Evolutionary conservation across 2,113 vertebrate genomes (phyloP), one percentile per base, ranked within the genome.

Genomic region (Lagopus leucura): DNA sequence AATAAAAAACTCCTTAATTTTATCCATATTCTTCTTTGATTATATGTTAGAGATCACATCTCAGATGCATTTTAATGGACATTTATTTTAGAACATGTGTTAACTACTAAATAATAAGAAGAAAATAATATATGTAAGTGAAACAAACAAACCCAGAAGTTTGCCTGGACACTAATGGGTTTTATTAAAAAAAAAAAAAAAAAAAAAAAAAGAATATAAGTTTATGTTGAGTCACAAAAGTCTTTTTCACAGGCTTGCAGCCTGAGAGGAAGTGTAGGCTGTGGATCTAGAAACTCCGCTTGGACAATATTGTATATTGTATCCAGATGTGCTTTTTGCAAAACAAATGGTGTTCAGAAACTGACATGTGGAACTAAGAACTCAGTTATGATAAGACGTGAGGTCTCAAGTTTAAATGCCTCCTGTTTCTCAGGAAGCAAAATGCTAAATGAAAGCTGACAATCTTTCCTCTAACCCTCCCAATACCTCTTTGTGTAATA

Each of bases 191-290:
- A 87, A 52, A 88, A 91, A 81, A 71, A 52, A 50, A 13, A 10
- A 25, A 25, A 14, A 2, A 34, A 77, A 25, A 52, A 52, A 25
- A 43, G 42, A 16, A 43, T 17, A 77, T 58, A 50, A 47, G 32
- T 79, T 88, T 77, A 61, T 83, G 86, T 92, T 91, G 86, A 81
- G 45, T 74, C 36, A 93, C 74, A 90, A 73, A 91, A 74, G 4
- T 13, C 50, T 30, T 87, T 83, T 92, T 90, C 72, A 90, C 43
- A 86, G 28, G 32, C 50, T 82, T 89, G 40, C 36, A 87, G 14
- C 20, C 64, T 89, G 67, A 91, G 14, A 93, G 4, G 45, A 77
- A 93, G 38, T 30, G 32, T 52, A 80, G 72, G 25, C 34, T 64
- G 50, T 30, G 13, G 8, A 13, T 91, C 47, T 71, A 81, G 85